Base-by-base conservation (phyloP, 2,888 invertebrate genomes). In the Lasioglossum oenotherae region DNA sequence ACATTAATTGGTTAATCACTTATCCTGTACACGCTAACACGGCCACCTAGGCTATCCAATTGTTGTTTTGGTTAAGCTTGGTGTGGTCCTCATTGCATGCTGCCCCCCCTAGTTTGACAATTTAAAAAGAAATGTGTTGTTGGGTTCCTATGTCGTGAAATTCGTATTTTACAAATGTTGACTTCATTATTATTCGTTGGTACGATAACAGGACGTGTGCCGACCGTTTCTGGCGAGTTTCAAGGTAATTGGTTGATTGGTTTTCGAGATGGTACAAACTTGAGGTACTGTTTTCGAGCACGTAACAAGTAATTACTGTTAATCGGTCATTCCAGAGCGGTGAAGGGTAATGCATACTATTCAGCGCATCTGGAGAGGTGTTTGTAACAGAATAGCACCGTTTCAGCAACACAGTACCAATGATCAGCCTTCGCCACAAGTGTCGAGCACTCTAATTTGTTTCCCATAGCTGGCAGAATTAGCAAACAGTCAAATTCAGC, bases 221-320 rank as follows among this genome's bases (percentile, higher is more conserved):
- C n/a, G 57, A 23, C 12, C 0, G 57, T 57, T 10, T 10, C 57
- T 12, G n/a, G 12, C n/a, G 4, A 57, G n/a, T 12, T n/a, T n/a
- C 12, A n/a, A 57, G 57, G n/a, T 57, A 57, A 57, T 57, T 12
- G n/a, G 57, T 12, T 57, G 57, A 57, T 57, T 57, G 12, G 12
- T 57, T 57, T 57, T 57, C 57, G n/a, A 57, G n/a, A 57, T 12
- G 12, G n/a, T 12, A 12, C 57, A 57, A 57, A 12, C n/a, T 57
- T 57, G n/a, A n/a, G n/a, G n/a, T 57, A 57, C 57, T n/a, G 57
- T 57, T 57, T n/a, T n/a, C 4, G 57, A 57, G 57, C n/a, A 12
- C n/a, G 57, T 12, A n/a, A 57, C 57, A 57, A n/a, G 57, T n/a
- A 57, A 57, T 57, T 57, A 57, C 57, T n/a, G n/a, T 57, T 57